Base-by-base conservation (phyloP, 1,140 invertebrate genomes). In the Epicauta chinensis region DNA sequence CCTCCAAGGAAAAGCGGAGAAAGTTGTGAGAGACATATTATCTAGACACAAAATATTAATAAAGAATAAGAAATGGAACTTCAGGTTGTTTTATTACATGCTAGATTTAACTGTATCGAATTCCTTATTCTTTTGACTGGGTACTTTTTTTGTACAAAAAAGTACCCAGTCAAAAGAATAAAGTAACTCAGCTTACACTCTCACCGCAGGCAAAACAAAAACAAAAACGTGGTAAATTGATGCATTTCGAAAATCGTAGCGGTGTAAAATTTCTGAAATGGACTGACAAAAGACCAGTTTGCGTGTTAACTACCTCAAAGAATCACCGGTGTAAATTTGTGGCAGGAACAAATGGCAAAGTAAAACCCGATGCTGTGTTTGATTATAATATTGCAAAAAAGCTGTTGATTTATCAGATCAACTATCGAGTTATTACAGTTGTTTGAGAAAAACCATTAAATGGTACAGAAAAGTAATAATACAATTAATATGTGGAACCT, bases 181-280 rank as follows among this genome's bases (percentile, higher is more conserved):
- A n/a, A n/a, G n/a, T n/a, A n/a, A n/a, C n/a, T n/a, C n/a, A n/a
- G n/a, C n/a, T n/a, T n/a, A n/a, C n/a, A n/a, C n/a, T n/a, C n/a
- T n/a, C n/a, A 43, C 6, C 41, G 23, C 15, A 43, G 16, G 41
- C 11, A 43, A 23, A 13, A 31, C n/a, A 23, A 43, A 43, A 23
- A 43, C 16, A 10, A 11, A 29, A 43, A 43, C 14, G 1, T n/a
- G 41, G 32, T 12, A 10, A 34, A 2, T 29, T 13, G 15, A 23
- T 31, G 11, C 3, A 12, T 2, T 43, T 43, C 2, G 41, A 43
- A 29, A 43, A 43, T 23, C 2, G 17, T 43, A 23, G 16, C 41
- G 41, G 1, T 16, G 41, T 1, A 36, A 47, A 47, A 47, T 36
- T 47, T 47, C 29, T 47, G 30, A 47, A 47, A 36, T 47, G 44